Evolutionary conservation across 2,888 invertebrate genomes (phyloP), one percentile per base, ranked within the genome.

Genomic region (Callosobruchus maculatus): DNA sequence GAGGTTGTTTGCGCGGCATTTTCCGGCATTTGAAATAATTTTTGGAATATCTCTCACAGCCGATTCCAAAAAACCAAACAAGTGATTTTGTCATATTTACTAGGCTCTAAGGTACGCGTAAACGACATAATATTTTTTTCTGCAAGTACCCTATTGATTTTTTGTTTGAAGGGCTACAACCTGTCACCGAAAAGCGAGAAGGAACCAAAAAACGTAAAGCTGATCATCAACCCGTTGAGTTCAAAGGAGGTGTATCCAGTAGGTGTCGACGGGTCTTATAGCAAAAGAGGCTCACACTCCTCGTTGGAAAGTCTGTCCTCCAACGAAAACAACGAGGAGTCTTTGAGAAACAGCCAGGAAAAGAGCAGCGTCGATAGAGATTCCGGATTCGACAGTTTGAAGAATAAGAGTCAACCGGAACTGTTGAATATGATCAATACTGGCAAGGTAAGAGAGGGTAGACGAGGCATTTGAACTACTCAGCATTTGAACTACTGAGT

Each of bases 151-250:
- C n/a, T n/a, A n/a, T n/a, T n/a, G 26, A 2, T 26, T 26, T 7
- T 4, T 49, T 13, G 4, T 49, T 49, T 49, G 4, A 87, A 85
- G 80, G 79, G 76, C n/a, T 78, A 80, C 69, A 82, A 79, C 71
- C 78, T 82, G 7, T 81, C 81, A 4, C 81, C 83, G 1, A 83
- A 82, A 68, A 71, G 81, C 4, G 83, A 82, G 67, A 83, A 82
- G 75, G 74, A 72, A 18, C 71, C 79, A 2, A 86, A 85, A 77
- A 86, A 86, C 68, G 85, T 87, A 0, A 87, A 88, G 78, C 80
- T 88, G 20, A 87, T 87, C 70, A 85, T 88, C 26, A 88, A 88
- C 78, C 87, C 87, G 2, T 80, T 88, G 74, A 86, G 86, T 75
- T 81, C 84, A 3, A 87, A 87, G 77, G 87, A 87, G 78, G 85